These are phyloP conservation scores for Mirza zaza DNA, from an alignment of 2,113 vertebrate species.

Conservation along the genomic window DNA sequence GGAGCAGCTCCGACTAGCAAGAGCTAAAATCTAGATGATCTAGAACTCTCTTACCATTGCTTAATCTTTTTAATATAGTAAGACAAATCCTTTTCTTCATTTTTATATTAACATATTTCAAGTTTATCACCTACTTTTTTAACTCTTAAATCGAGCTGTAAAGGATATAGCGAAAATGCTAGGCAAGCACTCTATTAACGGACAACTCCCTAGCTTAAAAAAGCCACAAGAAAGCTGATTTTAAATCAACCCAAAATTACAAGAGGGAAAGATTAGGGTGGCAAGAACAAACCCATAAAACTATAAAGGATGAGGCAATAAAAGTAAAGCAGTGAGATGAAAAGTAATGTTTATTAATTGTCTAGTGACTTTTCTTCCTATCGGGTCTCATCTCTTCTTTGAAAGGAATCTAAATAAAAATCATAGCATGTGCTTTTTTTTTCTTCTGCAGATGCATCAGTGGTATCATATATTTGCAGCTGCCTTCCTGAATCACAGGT, in stretches of 20 bases:
- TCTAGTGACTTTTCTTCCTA: slow-evolving; percentile 59
- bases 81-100: slow-evolving; percentile 86
- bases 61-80: slow-evolving; percentile 85
- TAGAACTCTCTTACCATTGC: slow-evolving; percentile 76
- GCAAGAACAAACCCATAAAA: slow-evolving; percentile 71
- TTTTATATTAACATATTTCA: slow-evolving; percentile 85
- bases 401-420: slow-evolving; percentile 66
- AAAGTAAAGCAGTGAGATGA: slow-evolving; percentile 70
- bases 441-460: background rate
- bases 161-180: slow-evolving; percentile 73
- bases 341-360: slow-evolving; percentile 76
- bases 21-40: slow-evolving; percentile 80
- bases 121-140: slow-evolving; percentile 81
- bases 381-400: slow-evolving; percentile 54
- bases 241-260: slow-evolving; percentile 74
- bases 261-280: slow-evolving; percentile 76
- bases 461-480: background rate
- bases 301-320: slow-evolving; percentile 68
- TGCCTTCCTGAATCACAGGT: slow-evolving; percentile 31
- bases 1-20: slow-evolving; percentile 79
- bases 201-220: slow-evolving; percentile 55
- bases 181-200: slow-evolving; percentile 65
- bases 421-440: slow-evolving; percentile 13
- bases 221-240: slow-evolving; percentile 64
- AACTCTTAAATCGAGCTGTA: slow-evolving; percentile 77